These are phyloP conservation scores for Micronycteris hirsuta DNA, from an alignment of 2,113 vertebrate genomes.

Conservation along the genomic window DNA sequence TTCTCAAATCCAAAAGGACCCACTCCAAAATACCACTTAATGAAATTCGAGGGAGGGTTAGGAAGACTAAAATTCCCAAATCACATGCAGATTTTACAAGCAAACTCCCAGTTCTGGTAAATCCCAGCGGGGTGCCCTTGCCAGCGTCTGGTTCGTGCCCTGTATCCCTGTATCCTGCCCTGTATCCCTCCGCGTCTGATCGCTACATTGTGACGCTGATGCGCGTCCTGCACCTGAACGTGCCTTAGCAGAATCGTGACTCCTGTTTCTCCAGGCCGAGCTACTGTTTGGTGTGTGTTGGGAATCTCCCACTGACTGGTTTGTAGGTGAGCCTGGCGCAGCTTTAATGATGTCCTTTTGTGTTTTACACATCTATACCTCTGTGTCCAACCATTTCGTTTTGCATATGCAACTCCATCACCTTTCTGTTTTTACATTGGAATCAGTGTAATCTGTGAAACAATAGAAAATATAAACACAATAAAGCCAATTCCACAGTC, in stretches of 20 bases:
- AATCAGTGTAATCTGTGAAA: background rate
- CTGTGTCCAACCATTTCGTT: background rate
- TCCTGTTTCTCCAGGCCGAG: background rate
- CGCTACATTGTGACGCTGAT: fast-evolving
- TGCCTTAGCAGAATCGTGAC: background rate
- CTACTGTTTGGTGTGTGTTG: background rate
- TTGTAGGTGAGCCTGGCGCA: no score
- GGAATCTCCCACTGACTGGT: background rate
- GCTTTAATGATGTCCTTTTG: background rate
- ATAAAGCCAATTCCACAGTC: background rate
- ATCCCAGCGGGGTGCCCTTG: background rate
- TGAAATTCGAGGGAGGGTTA: background rate
- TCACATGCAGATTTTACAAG: background rate
- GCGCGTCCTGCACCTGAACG: background rate
- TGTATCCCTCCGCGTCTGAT: background rate
- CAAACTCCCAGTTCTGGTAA: background rate
- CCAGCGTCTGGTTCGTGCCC: background rate
- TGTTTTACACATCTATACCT: background rate
- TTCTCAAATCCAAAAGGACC: background rate
- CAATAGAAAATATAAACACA: background rate
- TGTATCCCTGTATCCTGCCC: background rate
- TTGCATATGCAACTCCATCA: no score
- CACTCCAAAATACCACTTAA: constrained; percentile 57
- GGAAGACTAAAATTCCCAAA: background rate
- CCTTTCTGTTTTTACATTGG: background rate